Base-by-base conservation (phyloP, 2,888 invertebrate genomes). In the Mesoligia furuncula region DNA sequence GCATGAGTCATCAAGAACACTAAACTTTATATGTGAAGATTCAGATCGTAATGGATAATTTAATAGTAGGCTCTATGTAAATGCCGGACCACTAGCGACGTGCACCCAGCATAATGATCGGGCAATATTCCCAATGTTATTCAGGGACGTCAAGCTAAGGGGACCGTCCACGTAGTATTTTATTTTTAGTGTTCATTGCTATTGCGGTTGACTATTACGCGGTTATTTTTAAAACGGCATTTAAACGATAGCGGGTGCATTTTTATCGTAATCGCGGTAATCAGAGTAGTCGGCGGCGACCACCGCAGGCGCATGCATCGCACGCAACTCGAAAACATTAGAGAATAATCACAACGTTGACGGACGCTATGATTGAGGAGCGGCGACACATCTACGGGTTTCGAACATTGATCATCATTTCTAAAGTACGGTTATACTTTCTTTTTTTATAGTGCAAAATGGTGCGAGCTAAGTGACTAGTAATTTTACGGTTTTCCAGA, bases 191-290 rank as follows among this genome's bases (percentile, higher is more conserved):
- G 88, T 87, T 85, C 91, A 90, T 91, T 92, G 90, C 91, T 90
- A 91, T 93, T 92, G 92, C 92, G 90, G 93, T 91, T 88, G 90
- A 91, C 89, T 93, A 93, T 94, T 93, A 92, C 90, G 90, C 83
- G 89, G 91, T 91, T 94, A 93, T 93, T 93, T 94, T 93, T 92
- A 91, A 93, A 86, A 91, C 87, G 87, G 88, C 87, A 92, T 93
- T 92, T 93, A 93, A 93, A 92, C 89, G 91, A 93, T 93, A 93
- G 91, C 88, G 84, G 87, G 86, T 85, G 87, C 89, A 91, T 93
- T 94, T 93, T 94, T 94, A 94, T 93, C 90, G 91, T 94, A 93
- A 94, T 94, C 91, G 92, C 79, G 84, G 92, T 90, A 93, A 93
- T 93, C 91, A 92, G 90, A 90, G 90, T 87, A 85, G 85, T 83